Conservation (phyloP, 1,140 invertebrate genomes). For the Caenorhabditis brenneri region DNA sequence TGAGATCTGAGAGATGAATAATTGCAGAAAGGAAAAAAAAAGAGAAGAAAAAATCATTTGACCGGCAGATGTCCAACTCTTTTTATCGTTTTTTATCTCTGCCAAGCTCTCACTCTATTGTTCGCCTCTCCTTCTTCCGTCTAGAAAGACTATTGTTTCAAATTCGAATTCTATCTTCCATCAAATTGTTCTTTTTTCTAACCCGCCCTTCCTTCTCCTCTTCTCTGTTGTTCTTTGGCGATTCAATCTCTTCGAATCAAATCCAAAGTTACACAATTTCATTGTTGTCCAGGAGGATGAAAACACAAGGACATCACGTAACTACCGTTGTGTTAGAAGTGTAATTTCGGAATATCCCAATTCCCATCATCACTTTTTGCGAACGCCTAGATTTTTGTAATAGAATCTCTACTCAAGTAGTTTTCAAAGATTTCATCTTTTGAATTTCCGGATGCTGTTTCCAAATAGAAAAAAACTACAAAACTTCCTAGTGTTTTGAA, state of each 20-base stretch:
- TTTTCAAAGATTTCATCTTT: too few species aligned
- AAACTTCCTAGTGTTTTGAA: too few species aligned
- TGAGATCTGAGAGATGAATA: not conserved
- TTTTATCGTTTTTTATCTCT: constrained; percentile 32
- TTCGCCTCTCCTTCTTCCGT: not conserved
- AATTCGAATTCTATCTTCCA: not conserved
- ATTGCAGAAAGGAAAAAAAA: not conserved
- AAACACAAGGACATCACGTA: constrained; percentile 34
- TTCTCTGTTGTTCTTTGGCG: constrained; percentile 5
- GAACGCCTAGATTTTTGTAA: not conserved
- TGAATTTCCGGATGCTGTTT: too few species aligned
- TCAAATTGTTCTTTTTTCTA: not conserved
- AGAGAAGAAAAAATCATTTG: constrained; percentile 14
- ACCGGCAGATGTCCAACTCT: constrained; percentile 25
- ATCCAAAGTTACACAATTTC: constrained; percentile 38
- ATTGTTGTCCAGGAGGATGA: constrained; percentile 1
- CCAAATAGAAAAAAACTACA: too few species aligned
- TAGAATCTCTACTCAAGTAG: too few species aligned
- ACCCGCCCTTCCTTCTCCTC: not conserved
- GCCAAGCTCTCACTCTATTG: not conserved
- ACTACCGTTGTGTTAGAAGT: constrained; percentile 9
- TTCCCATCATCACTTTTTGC: constrained; percentile 12
- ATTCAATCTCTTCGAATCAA: constrained; percentile 36
- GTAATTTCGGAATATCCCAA: constrained; percentile 23
- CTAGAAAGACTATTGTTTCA: constrained; percentile 13